Evolutionary conservation across 2,888 invertebrate species (phyloP), one percentile per base, ranked within the genome.

Genomic region (Lysandra bellargus): DNA sequence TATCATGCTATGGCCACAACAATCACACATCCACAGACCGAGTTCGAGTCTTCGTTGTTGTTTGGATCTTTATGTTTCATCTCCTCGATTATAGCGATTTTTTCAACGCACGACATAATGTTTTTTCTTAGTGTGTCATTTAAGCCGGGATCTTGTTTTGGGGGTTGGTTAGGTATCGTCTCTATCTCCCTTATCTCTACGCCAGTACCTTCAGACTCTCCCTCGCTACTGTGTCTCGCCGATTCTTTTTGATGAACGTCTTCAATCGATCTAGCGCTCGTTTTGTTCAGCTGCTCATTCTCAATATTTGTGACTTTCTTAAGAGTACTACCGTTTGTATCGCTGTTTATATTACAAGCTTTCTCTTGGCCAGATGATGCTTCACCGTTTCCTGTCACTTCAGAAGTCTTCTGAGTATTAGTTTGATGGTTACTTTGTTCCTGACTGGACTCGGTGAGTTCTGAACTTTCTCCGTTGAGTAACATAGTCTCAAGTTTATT

Each of bases 401-500:
- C 81, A 74, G 82, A 80, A 74, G 83, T 84, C 78, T 80, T 83
- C 74, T 84, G 82, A 57, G 82, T 81, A 79, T 33, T 78, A 77
- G 76, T 73, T 40, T 84, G 79, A 77, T 82, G 85, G 72, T 83
- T 84, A 78, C 83, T 73, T 82, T 89, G 90, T 79, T 90, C 91
- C 53, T 85, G 87, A 53, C 90, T 90, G 14, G 90, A 89, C 84
- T 92, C 93, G 72, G 89, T 83, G 85, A 91, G 91, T 80, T 93
- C 93, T 76, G 91, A 89, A 14, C 53, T 17, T 81, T 85, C 87
- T 74, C 84, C 89, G 69, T 91, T 90, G 76, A 84, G 84, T 78
- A 96, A 90, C 81, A 96, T 94, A 85, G 90, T 93, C 85, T 95
- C 93, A 83, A 97, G 91, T 89, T 96, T 97, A 80, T 88, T 93